Evolutionary conservation across 2,888 invertebrate species (phyloP).

Genomic region (Ceriagrion tenellum): DNA sequence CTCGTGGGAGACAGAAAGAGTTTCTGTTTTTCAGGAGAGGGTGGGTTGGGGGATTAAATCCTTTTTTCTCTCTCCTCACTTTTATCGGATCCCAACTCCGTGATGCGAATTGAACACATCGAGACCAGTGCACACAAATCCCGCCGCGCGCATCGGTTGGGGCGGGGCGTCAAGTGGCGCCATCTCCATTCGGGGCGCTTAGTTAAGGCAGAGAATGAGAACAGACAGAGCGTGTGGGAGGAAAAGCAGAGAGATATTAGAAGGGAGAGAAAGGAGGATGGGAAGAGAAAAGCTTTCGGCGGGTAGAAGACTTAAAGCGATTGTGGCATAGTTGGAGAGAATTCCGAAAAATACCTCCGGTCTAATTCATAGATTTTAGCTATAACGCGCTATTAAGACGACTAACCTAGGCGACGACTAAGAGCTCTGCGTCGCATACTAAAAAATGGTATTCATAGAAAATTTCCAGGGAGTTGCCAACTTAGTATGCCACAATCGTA

Average conservation of each 20-base stretch:
- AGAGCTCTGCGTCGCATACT: no score
- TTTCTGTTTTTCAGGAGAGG: background rate
- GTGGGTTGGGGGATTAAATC: background rate
- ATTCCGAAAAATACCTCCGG: no score
- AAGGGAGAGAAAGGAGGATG: background rate
- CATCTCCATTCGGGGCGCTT: constrained; percentile 5
- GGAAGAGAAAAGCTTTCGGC: background rate
- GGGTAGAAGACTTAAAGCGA: background rate
- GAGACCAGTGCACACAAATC: constrained; percentile 27
- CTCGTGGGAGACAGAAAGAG: background rate
- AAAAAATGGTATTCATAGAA: no score
- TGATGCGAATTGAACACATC: constrained; percentile 15
- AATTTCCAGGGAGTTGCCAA: no score
- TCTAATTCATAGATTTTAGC: no score
- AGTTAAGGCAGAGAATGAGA: background rate
- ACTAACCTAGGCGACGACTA: no score
- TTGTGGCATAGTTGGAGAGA: no score
- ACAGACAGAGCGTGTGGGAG: background rate
- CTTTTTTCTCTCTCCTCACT: background rate
- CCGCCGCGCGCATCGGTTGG: background rate
- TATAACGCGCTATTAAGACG: no score
- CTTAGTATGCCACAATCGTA: no score
- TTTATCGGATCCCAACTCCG: background rate
- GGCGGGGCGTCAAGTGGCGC: background rate
- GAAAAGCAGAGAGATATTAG: background rate